Percentiles rank a stretch among this genome's conserved stretches.
Evolutionary conservation across 2,797 vertebrate species (phyloP).

Genomic region (Arctocebus calabarensis): DNA sequence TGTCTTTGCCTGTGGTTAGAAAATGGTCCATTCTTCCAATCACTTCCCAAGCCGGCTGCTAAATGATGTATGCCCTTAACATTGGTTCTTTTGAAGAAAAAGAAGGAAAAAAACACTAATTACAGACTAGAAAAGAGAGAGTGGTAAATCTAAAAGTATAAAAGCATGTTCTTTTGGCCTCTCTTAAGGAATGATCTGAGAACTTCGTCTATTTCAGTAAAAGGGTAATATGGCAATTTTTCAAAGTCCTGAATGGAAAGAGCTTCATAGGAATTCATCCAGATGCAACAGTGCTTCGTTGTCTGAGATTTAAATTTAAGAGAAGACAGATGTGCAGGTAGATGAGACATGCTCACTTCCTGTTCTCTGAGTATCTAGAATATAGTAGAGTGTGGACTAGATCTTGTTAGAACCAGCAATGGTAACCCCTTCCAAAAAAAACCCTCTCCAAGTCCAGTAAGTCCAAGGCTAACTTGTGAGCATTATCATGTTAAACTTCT

Average conservation of each 20-base stretch:
- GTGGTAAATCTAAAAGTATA: conserved; percentile 14
- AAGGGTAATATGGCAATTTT: conserved; percentile 70
- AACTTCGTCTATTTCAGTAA: conserved; percentile 42
- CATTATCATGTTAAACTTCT: neutral
- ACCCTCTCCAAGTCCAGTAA: neutral
- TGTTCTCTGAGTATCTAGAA: conserved; percentile 8
- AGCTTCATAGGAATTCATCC: conserved; percentile 70
- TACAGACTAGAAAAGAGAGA: conserved; percentile 24
- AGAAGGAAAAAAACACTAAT: neutral
- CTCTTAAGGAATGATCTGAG: conserved; percentile 58
- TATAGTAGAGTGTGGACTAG: neutral
- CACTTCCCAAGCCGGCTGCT: conserved; percentile 40
- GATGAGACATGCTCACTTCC: conserved; percentile 57
- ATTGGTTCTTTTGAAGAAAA: conserved; percentile 13
- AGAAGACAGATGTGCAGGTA: conserved; percentile 70
- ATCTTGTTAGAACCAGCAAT: neutral
- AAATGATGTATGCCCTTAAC: neutral
- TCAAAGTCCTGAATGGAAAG: conserved; percentile 71
- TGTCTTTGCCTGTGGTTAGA: conserved; percentile 44
- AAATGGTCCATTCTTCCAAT: conserved; percentile 5
- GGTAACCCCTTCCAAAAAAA: neutral
- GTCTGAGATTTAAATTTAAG: conserved; percentile 69
- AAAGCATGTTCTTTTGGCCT: conserved; percentile 59
- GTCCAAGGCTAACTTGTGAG: neutral
- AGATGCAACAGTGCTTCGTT: conserved; percentile 45